A percentile compares a stretch with the other conserved stretches of the same genome.
phyloP scores from a whole-genome alignment of 2,113 vertebrate species.

The Rhinogobius similis region DNA sequence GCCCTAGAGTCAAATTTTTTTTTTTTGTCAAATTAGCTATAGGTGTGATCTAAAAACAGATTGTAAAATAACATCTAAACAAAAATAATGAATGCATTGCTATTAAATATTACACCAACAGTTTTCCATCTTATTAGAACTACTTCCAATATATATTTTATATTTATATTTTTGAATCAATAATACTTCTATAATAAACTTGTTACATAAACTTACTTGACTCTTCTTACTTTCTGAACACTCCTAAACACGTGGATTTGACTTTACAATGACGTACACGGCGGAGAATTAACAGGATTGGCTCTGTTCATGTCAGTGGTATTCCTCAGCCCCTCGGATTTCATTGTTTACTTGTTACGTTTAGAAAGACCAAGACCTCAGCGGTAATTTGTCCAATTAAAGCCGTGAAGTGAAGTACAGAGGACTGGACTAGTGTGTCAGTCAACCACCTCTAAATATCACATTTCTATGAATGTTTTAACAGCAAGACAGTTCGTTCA shows the following conservation, averaged over 20 bases:
- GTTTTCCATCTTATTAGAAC: no score
- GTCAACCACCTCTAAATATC: not conserved
- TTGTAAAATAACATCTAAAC: no score
- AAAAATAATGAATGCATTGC: no score
- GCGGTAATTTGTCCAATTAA: slow-evolving; percentile 1
- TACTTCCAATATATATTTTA: no score
- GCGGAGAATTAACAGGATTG: not conserved
- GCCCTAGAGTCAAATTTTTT: no score
- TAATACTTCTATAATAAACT: no score
- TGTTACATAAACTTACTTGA: not conserved
- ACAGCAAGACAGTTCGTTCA: not conserved
- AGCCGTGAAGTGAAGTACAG: not conserved
- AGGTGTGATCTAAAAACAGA: no score
- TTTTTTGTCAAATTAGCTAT: no score
- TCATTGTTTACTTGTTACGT: slow-evolving; percentile 7
- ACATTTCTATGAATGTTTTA: slow-evolving; percentile 6
- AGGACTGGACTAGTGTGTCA: not conserved
- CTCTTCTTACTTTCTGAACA: not conserved
- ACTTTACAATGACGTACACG: not conserved
- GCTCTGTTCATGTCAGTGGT: not conserved
- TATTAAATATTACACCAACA: no score
- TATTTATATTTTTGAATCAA: no score
- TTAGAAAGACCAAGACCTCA: not conserved
- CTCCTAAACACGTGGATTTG: not conserved
- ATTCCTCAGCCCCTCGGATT: not conserved